Percentiles rank a stretch among this genome's conserved stretches.
These are phyloP conservation scores for Ursus arctos DNA, from an alignment of 2,113 vertebrate genomes.

Conservation along the genomic window DNA sequence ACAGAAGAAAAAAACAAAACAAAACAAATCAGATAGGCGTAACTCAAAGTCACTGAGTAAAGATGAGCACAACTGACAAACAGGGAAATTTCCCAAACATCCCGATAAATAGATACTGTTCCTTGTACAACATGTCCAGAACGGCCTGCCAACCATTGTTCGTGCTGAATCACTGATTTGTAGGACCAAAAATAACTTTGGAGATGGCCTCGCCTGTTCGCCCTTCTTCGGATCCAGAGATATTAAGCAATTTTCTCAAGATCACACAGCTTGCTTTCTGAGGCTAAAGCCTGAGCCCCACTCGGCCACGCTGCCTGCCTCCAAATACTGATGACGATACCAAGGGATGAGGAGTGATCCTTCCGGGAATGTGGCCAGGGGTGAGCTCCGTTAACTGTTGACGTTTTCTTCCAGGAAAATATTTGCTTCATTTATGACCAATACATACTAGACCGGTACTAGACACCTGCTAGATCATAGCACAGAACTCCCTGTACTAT, in stretches of 20 bases:
- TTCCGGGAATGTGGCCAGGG: not conserved
- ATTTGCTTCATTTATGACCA: not conserved
- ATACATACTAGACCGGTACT: not conserved
- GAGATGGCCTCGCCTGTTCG: not conserved
- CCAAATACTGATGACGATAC: not conserved
- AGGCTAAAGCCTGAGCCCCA: not conserved
- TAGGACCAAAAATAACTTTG: not conserved
- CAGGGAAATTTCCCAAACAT: not conserved
- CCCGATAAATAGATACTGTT: not conserved
- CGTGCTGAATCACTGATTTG: not conserved
- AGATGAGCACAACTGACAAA: not conserved
- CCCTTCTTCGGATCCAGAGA: not conserved
- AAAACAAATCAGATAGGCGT: not conserved
- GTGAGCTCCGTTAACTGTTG: not conserved
- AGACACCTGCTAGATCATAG: not conserved
- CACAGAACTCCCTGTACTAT: not conserved
- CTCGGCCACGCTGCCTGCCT: not conserved
- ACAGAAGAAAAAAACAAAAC: not conserved
- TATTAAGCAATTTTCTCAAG: not conserved
- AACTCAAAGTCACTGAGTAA: not conserved
- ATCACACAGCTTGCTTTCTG: not conserved
- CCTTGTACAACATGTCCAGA: not conserved
- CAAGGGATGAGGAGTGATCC: not conserved
- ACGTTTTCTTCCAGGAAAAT: not conserved
- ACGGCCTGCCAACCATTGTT: not conserved